phyloP scores from a whole-genome alignment of 2,888 invertebrate species.

The Callyntrura sp. region DNA sequence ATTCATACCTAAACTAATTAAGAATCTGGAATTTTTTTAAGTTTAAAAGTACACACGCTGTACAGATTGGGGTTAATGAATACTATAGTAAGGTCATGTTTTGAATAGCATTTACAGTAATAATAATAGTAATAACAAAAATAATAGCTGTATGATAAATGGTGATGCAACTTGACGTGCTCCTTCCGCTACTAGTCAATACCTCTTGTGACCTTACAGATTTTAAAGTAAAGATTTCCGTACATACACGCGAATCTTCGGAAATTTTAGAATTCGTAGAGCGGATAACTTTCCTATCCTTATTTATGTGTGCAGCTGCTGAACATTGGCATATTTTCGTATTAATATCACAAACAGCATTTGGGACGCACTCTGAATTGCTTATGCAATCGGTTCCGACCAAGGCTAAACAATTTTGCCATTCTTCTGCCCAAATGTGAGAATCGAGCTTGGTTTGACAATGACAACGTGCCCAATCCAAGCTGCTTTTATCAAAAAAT shows the following conservation, averaged over 20 bases:
- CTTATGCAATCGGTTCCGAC: constrained; percentile 14
- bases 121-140: not conserved
- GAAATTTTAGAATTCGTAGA: not conserved
- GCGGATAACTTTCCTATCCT: constrained; percentile 10
- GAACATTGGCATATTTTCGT: constrained; percentile 50
- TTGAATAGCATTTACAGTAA: too few relatives aligned
- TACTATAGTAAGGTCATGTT: too few relatives aligned
- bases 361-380: constrained; percentile 26
- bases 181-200: not conserved
- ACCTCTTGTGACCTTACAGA: constrained; percentile 9
- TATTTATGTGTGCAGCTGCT: constrained; percentile 6
- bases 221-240: constrained; percentile 2
- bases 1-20: too few relatives aligned
- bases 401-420: constrained; percentile 33
- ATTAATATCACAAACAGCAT: constrained; percentile 32
- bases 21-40: too few relatives aligned
- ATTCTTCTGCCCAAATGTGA: constrained; percentile 35
- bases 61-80: too few relatives aligned
- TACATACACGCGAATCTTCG: not conserved
- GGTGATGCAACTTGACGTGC: not conserved
- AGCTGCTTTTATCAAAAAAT: not conserved
- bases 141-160: too few relatives aligned
- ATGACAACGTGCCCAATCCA: not conserved
- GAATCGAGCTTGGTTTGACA: not conserved
- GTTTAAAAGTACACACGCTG: too few relatives aligned